These are phyloP conservation scores for Calyptommatus sinebrachiatus DNA, from an alignment of 2,113 vertebrate species.

Conservation along the genomic window DNA sequence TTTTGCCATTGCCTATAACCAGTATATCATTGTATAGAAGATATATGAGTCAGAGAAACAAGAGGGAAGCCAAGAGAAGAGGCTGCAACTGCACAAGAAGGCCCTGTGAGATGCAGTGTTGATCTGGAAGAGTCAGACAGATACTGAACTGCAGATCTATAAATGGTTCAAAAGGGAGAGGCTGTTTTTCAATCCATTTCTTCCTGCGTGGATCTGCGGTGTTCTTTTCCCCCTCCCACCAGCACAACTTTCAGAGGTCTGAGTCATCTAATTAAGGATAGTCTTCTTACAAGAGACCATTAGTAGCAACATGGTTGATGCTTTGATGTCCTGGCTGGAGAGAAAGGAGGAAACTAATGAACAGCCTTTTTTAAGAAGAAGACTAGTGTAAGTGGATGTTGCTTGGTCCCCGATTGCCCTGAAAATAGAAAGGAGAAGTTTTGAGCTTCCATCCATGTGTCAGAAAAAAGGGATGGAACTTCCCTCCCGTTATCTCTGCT, in stretches of 20 bases:
- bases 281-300: background rate
- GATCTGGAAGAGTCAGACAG: background rate
- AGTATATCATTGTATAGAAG: too few species aligned
- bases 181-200: background rate
- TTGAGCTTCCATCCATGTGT: too few species aligned
- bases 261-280: background rate
- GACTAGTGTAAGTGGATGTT: background rate
- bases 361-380: too few species aligned
- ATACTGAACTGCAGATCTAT: background rate
- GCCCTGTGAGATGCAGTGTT: background rate
- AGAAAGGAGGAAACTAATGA: background rate
- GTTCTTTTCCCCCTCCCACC: background rate
- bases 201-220: slow-evolving; percentile 9
- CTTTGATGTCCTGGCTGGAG: background rate
- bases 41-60: too few species aligned
- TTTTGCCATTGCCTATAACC: too few species aligned
- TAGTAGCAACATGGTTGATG: background rate
- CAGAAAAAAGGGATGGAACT: background rate
- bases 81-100: background rate
- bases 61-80: background rate
- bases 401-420: background rate
- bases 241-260: background rate
- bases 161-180: background rate
- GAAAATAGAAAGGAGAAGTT: background rate
- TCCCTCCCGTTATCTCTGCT: background rate